phyloP scores from a whole-genome alignment of 2,113 vertebrate genomes.

The Cyphomyrus discorhynchus region DNA sequence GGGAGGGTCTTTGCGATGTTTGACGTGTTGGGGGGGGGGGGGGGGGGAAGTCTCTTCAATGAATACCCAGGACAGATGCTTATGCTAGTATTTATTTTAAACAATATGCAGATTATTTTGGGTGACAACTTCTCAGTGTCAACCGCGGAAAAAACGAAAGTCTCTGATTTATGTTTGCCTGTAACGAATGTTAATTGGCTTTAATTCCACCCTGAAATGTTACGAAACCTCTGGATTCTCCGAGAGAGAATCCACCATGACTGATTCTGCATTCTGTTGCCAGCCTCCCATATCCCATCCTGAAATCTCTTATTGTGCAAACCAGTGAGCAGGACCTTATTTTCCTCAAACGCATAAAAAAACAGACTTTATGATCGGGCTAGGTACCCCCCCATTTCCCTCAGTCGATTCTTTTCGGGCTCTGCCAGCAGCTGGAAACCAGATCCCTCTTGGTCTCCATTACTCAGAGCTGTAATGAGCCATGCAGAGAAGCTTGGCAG shows the following conservation, averaged over 20 bases:
- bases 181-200: not conserved
- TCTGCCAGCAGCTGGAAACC: conserved; percentile 17
- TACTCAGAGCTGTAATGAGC: conserved; percentile 11
- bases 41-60: not conserved
- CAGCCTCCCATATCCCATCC: not conserved
- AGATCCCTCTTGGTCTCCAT: conserved; percentile 10
- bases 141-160: not conserved
- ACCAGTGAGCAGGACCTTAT: not conserved
- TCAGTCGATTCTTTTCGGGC: conserved; percentile 6
- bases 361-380: conserved; percentile 6
- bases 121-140: not conserved
- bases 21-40: not conserved
- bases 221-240: not conserved
- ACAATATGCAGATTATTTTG: not conserved
- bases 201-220: not conserved
- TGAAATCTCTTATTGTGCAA: not conserved
- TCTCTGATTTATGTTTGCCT: not conserved
- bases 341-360: not conserved
- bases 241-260: not conserved
- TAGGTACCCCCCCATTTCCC: not conserved
- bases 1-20: not conserved
- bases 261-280: not conserved
- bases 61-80: not conserved
- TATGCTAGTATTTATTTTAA: not conserved
- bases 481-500: not conserved